A percentile compares a stretch with the other conserved stretches of the same genome.
These are phyloP conservation scores for Protonemura montana DNA, from an alignment of 2,888 invertebrate species.

Conservation along the genomic window DNA sequence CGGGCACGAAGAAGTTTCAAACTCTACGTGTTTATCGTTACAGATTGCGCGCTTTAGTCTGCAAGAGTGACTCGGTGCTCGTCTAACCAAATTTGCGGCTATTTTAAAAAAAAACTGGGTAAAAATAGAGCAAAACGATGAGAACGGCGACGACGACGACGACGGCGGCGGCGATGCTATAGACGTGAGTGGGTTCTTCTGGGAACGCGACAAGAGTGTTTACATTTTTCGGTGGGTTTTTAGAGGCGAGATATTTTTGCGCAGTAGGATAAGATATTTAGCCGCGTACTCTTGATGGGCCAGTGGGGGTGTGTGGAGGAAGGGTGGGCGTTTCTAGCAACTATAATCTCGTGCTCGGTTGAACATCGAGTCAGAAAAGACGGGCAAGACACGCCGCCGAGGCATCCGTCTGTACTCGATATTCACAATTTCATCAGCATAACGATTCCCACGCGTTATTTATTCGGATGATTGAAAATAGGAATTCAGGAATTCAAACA, in stretches of 20 bases:
- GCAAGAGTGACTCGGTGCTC: neutral
- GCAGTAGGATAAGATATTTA: neutral
- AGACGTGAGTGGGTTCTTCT: neutral
- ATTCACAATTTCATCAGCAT: neutral
- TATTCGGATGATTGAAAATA: neutral
- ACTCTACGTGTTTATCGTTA: neutral
- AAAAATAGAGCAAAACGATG: neutral
- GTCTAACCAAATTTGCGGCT: neutral
- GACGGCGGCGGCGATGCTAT: neutral
- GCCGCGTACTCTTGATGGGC: neutral
- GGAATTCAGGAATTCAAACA: neutral
- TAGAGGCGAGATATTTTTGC: neutral
- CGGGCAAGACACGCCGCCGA: neutral
- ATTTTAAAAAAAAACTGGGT: neutral
- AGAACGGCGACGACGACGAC: neutral
- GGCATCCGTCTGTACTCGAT: neutral
- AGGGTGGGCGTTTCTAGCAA: neutral
- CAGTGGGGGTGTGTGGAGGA: neutral
- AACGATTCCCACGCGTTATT: neutral
- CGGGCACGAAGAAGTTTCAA: neutral
- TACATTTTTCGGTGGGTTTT: neutral
- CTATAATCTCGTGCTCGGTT: constrained; percentile 1
- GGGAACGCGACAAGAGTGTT: neutral
- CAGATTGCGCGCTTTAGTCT: neutral
- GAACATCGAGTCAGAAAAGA: neutral